Conservation (phyloP, 2,113 vertebrate genomes). For the Piprites chloris region DNA sequence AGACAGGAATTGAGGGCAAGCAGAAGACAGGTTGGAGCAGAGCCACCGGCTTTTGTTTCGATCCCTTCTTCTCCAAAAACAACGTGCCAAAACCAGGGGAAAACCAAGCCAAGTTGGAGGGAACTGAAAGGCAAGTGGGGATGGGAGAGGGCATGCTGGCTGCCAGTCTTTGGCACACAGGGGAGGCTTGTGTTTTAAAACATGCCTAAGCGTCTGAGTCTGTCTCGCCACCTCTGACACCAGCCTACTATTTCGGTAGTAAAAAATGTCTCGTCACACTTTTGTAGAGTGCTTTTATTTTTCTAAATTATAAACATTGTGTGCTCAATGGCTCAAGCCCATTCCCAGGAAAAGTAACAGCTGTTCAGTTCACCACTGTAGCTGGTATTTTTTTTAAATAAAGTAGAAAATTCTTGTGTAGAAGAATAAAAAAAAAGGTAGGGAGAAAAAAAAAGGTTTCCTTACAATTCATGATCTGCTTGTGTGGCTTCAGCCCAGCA, state of each 20-base stretch:
- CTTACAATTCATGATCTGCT: neutral
- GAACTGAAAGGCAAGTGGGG: neutral
- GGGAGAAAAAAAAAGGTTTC: neutral
- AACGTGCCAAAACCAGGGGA: rapidly evolving
- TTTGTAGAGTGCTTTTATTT: neutral
- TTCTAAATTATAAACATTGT: neutral
- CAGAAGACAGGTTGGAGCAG: neutral
- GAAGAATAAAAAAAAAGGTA: neutral
- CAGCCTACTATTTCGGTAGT: neutral
- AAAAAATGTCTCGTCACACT: neutral
- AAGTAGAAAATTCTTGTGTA: neutral
- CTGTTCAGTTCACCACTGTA: rapidly evolving
- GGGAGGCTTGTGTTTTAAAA: neutral
- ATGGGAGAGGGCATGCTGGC: neutral
- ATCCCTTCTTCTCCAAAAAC: neutral
- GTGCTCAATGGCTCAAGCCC: neutral
- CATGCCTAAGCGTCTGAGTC: neutral
- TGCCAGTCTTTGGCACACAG: neutral
- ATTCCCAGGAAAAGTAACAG: neutral
- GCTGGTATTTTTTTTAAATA: neutral
- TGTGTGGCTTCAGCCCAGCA: neutral
- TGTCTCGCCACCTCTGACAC: neutral
- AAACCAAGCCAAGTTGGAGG: neutral
- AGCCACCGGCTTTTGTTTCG: neutral
- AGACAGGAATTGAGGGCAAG: rapidly evolving